These are phyloP conservation scores for Pedicia rivosa DNA, from an alignment of 2,888 invertebrate genomes.

Conservation along the genomic window DNA sequence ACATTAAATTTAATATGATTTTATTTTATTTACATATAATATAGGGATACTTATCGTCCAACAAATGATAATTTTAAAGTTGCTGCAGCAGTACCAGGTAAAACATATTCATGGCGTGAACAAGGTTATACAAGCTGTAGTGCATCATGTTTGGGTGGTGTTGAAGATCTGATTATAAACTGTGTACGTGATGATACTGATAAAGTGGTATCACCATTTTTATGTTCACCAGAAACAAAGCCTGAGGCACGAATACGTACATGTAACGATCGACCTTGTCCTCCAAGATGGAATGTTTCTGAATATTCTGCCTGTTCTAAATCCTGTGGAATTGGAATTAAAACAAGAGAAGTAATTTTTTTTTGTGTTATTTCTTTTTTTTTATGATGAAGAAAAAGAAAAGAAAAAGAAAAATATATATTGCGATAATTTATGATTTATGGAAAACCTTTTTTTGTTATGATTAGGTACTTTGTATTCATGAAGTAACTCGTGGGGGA, in stretches of 20 bases:
- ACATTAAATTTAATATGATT: too few relatives aligned
- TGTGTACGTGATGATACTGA: slow-evolving; percentile 78
- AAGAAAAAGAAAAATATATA: too few relatives aligned
- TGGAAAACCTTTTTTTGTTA: too few relatives aligned
- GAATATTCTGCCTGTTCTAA: slow-evolving; percentile 82
- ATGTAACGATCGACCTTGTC: slow-evolving; percentile 92
- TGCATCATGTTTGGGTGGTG: slow-evolving; percentile 82
- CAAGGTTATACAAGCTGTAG: slow-evolving; percentile 87
- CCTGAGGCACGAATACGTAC: slow-evolving; percentile 78
- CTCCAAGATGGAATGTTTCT: slow-evolving; percentile 85
- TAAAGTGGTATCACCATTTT: slow-evolving; percentile 71
- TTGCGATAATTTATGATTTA: too few relatives aligned
- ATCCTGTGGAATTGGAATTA: slow-evolving; percentile 87
- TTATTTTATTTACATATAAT: background rate
- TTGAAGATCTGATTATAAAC: slow-evolving; percentile 73
- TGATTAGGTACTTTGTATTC: slow-evolving; percentile 24
- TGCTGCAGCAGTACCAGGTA: slow-evolving; percentile 56
- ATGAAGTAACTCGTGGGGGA: slow-evolving; percentile 65
- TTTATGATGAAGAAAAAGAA: too few relatives aligned
- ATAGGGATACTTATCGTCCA: slow-evolving; percentile 5
- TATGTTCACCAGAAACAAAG: slow-evolving; percentile 73
- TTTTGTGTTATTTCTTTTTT: background rate
- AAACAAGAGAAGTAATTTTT: slow-evolving; percentile 66
- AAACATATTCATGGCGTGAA: slow-evolving; percentile 78
- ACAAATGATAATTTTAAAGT: slow-evolving; percentile 38